Percentiles rank a stretch among this genome's conserved stretches.
Evolutionary conservation across 53 echinoderm and acorn worm species (phyloP).

Genomic region (Stichopus horrens): DNA sequence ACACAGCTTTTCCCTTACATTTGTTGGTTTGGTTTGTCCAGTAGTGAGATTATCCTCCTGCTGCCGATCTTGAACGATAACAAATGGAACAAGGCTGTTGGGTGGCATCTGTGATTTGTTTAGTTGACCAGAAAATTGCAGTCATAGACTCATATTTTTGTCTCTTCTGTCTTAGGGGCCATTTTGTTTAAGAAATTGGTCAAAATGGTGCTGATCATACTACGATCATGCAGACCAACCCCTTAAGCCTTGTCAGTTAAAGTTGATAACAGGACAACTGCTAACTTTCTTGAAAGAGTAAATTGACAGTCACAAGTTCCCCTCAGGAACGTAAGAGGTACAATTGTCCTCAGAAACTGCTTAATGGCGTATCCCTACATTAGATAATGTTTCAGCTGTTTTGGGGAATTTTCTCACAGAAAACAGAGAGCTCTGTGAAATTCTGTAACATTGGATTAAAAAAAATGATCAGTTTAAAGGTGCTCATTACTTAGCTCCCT

Average conservation of each 20-base stretch:
- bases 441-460: too few species aligned
- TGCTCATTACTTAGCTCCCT: too few species aligned
- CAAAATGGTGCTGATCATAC: neutral
- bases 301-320: neutral
- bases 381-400: neutral
- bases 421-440: too few species aligned
- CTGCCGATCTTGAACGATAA: neutral
- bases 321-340: neutral
- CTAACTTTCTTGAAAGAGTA: neutral
- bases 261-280: neutral
- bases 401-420: neutral
- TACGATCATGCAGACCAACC: neutral
- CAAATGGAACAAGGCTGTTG: neutral
- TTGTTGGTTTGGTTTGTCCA: too few species aligned
- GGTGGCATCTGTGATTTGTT: neutral
- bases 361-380: neutral
- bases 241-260: conserved; percentile 3
- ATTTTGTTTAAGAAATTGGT: neutral
- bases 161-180: neutral
- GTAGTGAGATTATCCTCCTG: too few species aligned
- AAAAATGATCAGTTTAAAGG: too few species aligned
- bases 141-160: neutral
- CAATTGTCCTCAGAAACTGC: neutral
- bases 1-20: too few species aligned
- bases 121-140: neutral